Evolutionary conservation across 2,888 invertebrate species (phyloP).

Genomic region (Mythimna vitellina): DNA sequence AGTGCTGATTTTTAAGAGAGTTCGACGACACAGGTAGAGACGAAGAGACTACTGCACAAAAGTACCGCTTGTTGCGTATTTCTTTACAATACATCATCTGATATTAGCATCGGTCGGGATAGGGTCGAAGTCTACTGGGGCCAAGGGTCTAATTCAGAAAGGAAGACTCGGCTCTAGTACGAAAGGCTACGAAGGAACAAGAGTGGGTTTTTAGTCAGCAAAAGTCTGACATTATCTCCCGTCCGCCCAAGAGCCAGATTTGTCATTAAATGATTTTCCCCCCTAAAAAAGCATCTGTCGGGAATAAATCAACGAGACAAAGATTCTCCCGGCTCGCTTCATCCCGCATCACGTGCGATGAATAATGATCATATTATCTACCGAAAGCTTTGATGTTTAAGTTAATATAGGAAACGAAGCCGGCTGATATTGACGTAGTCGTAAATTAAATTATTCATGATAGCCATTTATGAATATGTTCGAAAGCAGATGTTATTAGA

Average conservation of each 20-base stretch:
- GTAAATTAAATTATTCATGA: not conserved
- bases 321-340: conserved; percentile 1
- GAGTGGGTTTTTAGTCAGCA: no score
- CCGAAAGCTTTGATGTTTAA: not conserved
- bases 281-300: no score
- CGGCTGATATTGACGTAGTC: not conserved
- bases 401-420: not conserved
- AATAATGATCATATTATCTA: conserved; percentile 21
- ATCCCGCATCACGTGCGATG: not conserved
- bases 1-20: not conserved
- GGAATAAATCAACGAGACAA: conserved; percentile 26
- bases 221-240: no score
- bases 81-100: not conserved
- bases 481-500: not conserved
- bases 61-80: conserved; percentile 8
- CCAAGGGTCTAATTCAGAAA: no score
- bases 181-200: no score
- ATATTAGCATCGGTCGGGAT: conserved; percentile 29
- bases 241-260: no score
- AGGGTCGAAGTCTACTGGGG: no score
- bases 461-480: not conserved
- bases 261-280: no score
- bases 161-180: no score
- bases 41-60: not conserved
- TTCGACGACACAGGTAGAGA: no score